phyloP scores from a whole-genome alignment of 1,140 invertebrate species.

The Gryon sp. region DNA sequence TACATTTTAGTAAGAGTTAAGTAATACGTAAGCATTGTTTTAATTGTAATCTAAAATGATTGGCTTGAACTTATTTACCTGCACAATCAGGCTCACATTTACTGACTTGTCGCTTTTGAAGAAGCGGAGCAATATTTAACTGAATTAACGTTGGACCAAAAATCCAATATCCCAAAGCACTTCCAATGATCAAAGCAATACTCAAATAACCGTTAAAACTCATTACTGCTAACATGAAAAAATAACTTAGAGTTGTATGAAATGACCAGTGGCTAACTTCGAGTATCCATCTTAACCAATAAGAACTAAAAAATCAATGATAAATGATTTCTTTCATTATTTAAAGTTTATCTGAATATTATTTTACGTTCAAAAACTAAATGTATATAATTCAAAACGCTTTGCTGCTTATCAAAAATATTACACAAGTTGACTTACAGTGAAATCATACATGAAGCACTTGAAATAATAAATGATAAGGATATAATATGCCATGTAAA shows the following conservation, averaged over 20 bases:
- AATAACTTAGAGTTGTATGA: constrained; percentile 85
- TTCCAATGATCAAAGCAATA: constrained; percentile 87
- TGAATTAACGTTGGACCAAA: constrained; percentile 77
- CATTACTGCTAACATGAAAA: constrained; percentile 95
- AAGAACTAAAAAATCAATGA: constrained; percentile 57
- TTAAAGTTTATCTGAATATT: no score
- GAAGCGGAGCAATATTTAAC: constrained; percentile 67
- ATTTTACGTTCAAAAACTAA: no score
- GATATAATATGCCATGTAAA: no score
- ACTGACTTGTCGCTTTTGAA: constrained; percentile 43
- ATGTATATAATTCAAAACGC: no score
- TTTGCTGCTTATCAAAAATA: no score
- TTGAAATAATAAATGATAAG: no score
- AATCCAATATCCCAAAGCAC: constrained; percentile 86
- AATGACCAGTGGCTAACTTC: constrained; percentile 74
- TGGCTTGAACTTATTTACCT: constrained; percentile 60
- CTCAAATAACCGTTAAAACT: constrained; percentile 91
- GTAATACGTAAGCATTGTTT: no score
- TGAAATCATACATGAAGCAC: no score
- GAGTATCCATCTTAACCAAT: constrained; percentile 66
- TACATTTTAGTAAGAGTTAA: no score
- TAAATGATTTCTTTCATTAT: constrained; percentile 11
- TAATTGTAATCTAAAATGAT: constrained; percentile 4
- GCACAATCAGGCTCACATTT: constrained; percentile 70
- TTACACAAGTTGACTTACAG: no score